Conservation (phyloP, 2,797 vertebrate species). For the Siniperca undulata region DNA sequence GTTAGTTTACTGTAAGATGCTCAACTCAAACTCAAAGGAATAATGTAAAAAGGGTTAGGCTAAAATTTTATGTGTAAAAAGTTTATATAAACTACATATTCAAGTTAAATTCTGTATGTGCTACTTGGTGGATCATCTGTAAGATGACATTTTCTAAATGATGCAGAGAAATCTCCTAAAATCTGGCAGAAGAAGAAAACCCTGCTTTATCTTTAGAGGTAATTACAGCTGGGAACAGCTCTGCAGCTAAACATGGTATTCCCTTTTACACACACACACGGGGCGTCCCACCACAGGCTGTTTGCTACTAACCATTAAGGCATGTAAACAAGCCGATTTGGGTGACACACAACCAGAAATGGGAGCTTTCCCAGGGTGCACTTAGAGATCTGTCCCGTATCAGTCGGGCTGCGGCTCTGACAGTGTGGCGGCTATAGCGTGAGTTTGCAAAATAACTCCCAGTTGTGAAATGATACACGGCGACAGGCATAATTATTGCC, state of each 20-base stretch:
- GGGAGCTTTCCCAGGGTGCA: conserved; percentile 57
- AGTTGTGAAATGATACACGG: conserved; percentile 40
- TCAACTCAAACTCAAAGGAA: background rate
- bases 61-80: background rate
- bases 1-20: background rate
- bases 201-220: conserved; percentile 59
- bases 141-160: conserved; percentile 2
- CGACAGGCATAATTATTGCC: conserved; percentile 17
- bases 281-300: conserved; percentile 49
- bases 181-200: conserved; percentile 25
- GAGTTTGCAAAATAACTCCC: conserved; percentile 47
- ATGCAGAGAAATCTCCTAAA: conserved; percentile 31
- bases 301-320: conserved; percentile 51
- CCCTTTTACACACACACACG: conserved; percentile 37
- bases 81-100: background rate
- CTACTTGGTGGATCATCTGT: conserved; percentile 6
- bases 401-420: conserved; percentile 37
- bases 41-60: background rate
- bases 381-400: conserved; percentile 9
- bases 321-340: conserved; percentile 63
- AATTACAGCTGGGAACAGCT: conserved; percentile 57
- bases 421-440: conserved; percentile 37
- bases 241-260: conserved; percentile 51
- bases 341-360: conserved; percentile 57
- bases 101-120: background rate